Evolutionary conservation across 2,113 vertebrate species (phyloP).

Genomic region (Calyptommatus sinebrachiatus): DNA sequence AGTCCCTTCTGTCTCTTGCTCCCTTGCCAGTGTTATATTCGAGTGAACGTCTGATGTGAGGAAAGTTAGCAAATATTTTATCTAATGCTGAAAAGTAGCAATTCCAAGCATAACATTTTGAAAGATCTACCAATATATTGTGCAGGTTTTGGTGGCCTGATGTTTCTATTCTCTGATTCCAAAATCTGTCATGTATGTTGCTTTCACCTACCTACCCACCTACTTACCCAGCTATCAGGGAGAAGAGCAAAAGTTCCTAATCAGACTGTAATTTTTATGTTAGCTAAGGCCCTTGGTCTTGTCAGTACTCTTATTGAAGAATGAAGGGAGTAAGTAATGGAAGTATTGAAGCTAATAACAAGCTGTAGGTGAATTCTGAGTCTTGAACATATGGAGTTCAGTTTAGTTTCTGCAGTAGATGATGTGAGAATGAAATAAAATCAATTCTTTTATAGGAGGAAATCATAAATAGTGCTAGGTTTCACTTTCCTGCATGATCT

Average conservation of each 20-base stretch:
- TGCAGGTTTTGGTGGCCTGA: too few species aligned
- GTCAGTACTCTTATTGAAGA: background rate
- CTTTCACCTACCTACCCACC: background rate
- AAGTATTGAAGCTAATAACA: slow-evolving; percentile 15
- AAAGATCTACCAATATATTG: too few species aligned
- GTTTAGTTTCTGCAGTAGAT: slow-evolving; percentile 20
- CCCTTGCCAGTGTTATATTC: too few species aligned
- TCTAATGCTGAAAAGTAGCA: too few species aligned
- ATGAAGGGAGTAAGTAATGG: background rate
- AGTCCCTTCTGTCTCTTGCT: too few species aligned
- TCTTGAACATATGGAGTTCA: slow-evolving; percentile 15
- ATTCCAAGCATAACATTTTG: too few species aligned
- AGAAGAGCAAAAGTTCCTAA: background rate
- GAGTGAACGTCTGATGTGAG: too few species aligned
- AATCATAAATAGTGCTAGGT: slow-evolving; percentile 53
- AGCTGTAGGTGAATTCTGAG: background rate
- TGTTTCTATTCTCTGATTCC: too few species aligned
- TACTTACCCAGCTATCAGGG: background rate
- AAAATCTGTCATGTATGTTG: too few species aligned
- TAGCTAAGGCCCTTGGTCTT: background rate
- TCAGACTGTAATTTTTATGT: background rate
- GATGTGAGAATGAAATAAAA: slow-evolving; percentile 46
- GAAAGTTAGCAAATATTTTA: too few species aligned
- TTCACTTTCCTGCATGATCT: slow-evolving; percentile 46
- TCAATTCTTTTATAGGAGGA: slow-evolving; percentile 48